Conservation (phyloP, 2,113 vertebrate species). For the Scatophagus argus region DNA sequence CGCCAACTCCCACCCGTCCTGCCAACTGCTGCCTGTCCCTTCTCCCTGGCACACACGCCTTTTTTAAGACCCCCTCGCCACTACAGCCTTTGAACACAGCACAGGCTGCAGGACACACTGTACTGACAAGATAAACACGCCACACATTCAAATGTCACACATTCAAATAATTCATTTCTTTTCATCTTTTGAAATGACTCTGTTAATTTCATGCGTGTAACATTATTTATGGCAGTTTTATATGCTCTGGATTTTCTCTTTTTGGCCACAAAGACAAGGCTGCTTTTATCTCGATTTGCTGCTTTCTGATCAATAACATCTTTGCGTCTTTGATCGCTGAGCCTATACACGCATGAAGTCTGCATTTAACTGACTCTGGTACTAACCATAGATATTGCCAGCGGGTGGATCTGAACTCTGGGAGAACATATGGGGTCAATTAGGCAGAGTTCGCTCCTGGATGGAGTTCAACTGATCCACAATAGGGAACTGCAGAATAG, state of each 20-base stretch:
- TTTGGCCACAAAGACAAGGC: slow-evolving; percentile 23
- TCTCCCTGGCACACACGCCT: slow-evolving; percentile 50
- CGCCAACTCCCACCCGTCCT: slow-evolving; percentile 52
- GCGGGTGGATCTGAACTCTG: slow-evolving; percentile 74
- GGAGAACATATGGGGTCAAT: slow-evolving; percentile 85
- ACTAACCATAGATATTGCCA: slow-evolving; percentile 65
- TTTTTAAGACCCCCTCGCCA: slow-evolving; percentile 35
- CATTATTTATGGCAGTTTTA: slow-evolving; percentile 23
- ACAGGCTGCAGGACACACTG: slow-evolving; percentile 47
- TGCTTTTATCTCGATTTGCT: slow-evolving; percentile 49
- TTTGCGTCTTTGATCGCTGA: slow-evolving; percentile 69
- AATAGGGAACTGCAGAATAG: slow-evolving; percentile 80
- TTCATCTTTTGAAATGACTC: slow-evolving; percentile 44
- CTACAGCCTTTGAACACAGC: slow-evolving; percentile 29
- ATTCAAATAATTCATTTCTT: slow-evolving; percentile 46
- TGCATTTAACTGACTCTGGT: slow-evolving; percentile 58
- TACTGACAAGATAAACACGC: slow-evolving; percentile 57
- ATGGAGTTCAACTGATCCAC: slow-evolving; percentile 80
- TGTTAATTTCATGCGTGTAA: slow-evolving; percentile 25
- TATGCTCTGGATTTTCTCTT: not conserved
- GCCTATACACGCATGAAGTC: slow-evolving; percentile 50
- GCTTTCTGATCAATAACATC: slow-evolving; percentile 57
- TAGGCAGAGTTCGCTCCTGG: slow-evolving; percentile 82
- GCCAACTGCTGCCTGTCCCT: slow-evolving; percentile 59
- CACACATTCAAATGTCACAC: slow-evolving; percentile 38